These are phyloP conservation scores for Antedon mediterranea DNA, from an alignment of 53 echinoderm and acorn worm genomes.

Conservation along the genomic window DNA sequence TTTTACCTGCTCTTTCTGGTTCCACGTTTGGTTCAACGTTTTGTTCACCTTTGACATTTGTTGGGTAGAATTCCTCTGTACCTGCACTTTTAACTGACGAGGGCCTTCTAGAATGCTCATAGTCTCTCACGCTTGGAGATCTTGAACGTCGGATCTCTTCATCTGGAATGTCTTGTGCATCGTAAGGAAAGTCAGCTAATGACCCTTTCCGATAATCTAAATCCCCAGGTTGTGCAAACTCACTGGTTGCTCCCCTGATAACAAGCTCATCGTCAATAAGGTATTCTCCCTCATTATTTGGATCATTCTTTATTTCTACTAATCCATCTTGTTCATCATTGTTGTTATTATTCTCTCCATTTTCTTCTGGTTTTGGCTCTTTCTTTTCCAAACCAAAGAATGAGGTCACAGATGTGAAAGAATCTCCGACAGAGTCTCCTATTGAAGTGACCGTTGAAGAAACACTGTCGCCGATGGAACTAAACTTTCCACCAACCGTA, in stretches of 20 bases:
- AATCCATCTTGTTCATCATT: not conserved
- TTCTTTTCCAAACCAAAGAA: not conserved
- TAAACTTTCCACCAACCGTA: not conserved
- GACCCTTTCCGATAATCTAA: not conserved
- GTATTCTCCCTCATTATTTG: not conserved
- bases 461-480: not conserved
- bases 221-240: not conserved
- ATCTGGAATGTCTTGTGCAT: not conserved
- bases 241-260: not conserved
- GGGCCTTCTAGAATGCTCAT: not conserved
- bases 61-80: not conserved
- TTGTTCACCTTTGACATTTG: not conserved
- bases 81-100: not conserved
- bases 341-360: not conserved
- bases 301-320: not conserved
- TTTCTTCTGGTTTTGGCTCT: not conserved
- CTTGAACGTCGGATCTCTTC: not conserved
- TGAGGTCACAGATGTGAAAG: not conserved
- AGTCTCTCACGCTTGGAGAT: not conserved
- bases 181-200: not conserved
- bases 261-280: not conserved
- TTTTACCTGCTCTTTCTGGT: not conserved
- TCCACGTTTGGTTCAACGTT: not conserved
- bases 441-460: not conserved
- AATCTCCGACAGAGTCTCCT: not conserved